Evolutionary conservation across 1,140 invertebrate genomes (phyloP).

Genomic region (Calosoma granatense): DNA sequence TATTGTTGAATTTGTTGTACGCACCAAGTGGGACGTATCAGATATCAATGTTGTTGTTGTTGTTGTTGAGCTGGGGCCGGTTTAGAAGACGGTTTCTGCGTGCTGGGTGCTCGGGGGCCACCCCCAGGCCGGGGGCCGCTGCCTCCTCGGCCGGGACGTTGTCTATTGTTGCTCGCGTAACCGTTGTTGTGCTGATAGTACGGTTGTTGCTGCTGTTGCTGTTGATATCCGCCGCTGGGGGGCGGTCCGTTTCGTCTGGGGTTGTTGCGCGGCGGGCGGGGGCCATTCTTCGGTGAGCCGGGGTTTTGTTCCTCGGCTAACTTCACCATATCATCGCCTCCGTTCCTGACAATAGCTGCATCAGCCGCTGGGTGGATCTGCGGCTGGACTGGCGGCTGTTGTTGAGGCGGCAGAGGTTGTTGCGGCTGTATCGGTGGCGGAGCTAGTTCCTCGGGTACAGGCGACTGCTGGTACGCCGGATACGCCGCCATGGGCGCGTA

Average conservation of each 20-base stretch:
- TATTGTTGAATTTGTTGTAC: too few species aligned
- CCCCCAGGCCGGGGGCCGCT: neutral
- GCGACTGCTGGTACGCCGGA: slow-evolving; percentile 12
- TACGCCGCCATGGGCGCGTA: slow-evolving; percentile 13
- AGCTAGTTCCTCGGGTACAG: neutral
- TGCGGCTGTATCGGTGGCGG: too few species aligned
- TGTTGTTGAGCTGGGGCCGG: neutral
- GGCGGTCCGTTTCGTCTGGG: slow-evolving; percentile 18
- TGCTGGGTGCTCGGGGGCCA: neutral
- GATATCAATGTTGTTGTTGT: too few species aligned
- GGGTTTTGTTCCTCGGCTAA: neutral
- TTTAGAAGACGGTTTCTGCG: neutral
- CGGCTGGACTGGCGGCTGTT: neutral
- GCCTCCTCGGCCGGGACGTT: slow-evolving; percentile 6
- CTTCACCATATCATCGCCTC: slow-evolving; percentile 12
- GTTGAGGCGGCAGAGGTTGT: slow-evolving; percentile 10
- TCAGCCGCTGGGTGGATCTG: slow-evolving; percentile 4
- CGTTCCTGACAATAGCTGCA: slow-evolving; percentile 7
- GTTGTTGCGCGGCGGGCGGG: slow-evolving; percentile 14
- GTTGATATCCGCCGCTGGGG: slow-evolving; percentile 16
- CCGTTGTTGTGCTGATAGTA: slow-evolving; percentile 29
- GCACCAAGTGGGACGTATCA: too few species aligned
- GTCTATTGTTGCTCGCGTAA: slow-evolving; percentile 26
- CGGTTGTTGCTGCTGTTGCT: slow-evolving; percentile 23
- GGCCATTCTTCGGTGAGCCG: slow-evolving; percentile 10